Evolutionary conservation across 2,113 vertebrate genomes (phyloP), one percentile per base, ranked within the genome.

Genomic region (Rhinichthys klamathensis): DNA sequence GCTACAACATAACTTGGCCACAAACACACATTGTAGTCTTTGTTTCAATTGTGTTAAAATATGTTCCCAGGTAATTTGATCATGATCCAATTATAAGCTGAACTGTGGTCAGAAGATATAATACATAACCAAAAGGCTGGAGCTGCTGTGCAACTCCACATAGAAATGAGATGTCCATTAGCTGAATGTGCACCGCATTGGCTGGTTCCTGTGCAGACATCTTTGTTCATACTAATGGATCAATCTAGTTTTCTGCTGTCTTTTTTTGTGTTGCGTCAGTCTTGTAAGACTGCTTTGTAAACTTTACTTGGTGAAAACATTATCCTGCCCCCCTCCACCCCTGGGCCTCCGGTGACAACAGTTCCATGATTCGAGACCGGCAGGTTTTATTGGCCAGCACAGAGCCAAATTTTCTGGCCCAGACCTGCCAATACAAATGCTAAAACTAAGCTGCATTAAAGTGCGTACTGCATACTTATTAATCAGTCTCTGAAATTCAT

Each of bases 371-470:
- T 70, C 8, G 38, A 70, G 18, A 70, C 35, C 35, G 2, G 67
- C 9, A 70, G 35, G 21, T 38, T 70, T 70, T 70, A 70, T 21
- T 21, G 4, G 35, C 21, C 67, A 41, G 35, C 32, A n/a, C 2
- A 23, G 67, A 70, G 67, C 35, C 21, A 41, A 0, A 70, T 41
- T 11, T 41, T 41, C 35, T 2, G 4, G 35, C 35, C 9, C 4
- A n/a, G 67, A 70, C 38, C 21, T 11, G 23, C 67, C 35, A n/a
- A 70, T n/a, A 2, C 67, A n/a, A 12, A 70, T 2, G 35, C 35
- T 70, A 70, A 41, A 41, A n/a, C 21, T 41, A 70, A 70, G 67
- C 35, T 70, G 35, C 35, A 70, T 41, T 41, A 41, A 70, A 70
- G 67, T 41, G 67, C 67, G 12, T 4, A 21, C 23, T 41, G 67